Base-by-base conservation (phyloP, 35 echinoderm and acorn worm genomes). In the Holothuria glaberrima region DNA sequence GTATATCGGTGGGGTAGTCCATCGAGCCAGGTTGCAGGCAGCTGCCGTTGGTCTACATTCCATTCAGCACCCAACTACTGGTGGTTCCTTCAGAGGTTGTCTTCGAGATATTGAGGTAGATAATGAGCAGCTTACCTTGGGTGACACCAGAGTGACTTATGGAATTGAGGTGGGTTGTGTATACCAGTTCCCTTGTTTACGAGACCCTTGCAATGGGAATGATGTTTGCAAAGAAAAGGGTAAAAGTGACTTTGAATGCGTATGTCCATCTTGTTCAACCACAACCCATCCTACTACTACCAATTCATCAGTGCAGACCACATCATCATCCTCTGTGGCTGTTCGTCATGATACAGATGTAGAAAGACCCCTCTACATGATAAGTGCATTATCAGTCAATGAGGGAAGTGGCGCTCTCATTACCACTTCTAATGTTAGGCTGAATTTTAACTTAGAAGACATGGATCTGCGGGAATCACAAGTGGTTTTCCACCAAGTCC, bases 11-110 rank as follows among this genome's bases (percentile, higher is more conserved):
- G 97, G 97, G 1, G 93, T 99, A 17, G 90, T 99, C 71, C 88
- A 89, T n/a, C 89, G 83, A 86, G 93, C 93, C 10, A 84, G 97
- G 35, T 35, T 83, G 25, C 74, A 93, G 46, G 97, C 97, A 38
- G 87, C 83, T 45, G 27, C 64, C 9, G 88, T 66, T 48, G 91
- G 92, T 35, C 70, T 99, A 13, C 58, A 83, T 54, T 99, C 93
- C 0, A 91, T 99, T 58, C 88, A 86, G 7, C 90, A 94, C 88
- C 61, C 87, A 57, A 92, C 86, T 18, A 88, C 50, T 2, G 97
- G 93, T 20, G 97, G 97, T n/a, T 99, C 93, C 9, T 91, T 95
- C 65, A 56, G 68, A 41, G 97, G 97, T 29, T 99, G 97, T 88
- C 31, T 99, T 6, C 82, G 93, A 73, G 93, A 99, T 60, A 86